Percentiles rank a stretch among this genome's conserved stretches.
Evolutionary conservation across 2,113 vertebrate species (phyloP).

Genomic region (Podarcis raffonei): DNA sequence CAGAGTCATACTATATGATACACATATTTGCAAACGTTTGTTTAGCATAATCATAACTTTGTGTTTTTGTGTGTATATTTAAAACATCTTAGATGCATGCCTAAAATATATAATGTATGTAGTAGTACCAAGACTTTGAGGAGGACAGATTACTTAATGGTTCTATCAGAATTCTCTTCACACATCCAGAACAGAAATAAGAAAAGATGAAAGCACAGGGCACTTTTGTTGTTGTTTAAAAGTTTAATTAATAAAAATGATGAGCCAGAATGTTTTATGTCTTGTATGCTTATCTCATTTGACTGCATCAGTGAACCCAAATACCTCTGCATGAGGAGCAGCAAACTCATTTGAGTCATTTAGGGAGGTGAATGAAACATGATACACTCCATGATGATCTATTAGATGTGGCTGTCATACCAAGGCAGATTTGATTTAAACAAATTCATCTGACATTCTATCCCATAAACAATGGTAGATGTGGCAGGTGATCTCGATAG

Average conservation of each 20-base stretch:
- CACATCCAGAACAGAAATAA: neutral
- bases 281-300: neutral
- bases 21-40: neutral
- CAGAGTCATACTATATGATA: neutral
- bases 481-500: neutral
- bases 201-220: neutral
- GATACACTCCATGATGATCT: neutral
- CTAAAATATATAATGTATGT: neutral
- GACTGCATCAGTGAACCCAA: rapidly evolving
- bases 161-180: constrained; percentile 9
- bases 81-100: neutral
- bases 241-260: neutral
- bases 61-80: neutral
- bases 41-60: neutral
- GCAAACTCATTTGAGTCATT: neutral
- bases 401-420: neutral
- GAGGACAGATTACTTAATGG: neutral
- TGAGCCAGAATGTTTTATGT: neutral
- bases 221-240: neutral
- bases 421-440: constrained; percentile 42
- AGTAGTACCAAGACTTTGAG: neutral
- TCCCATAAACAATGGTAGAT: constrained; percentile 9
- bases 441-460: constrained; percentile 4
- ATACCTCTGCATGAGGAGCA: neutral
- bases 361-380: constrained; percentile 5